Base-by-base conservation (phyloP, 64 coral and sea anemone species). In the Actinia equina region DNA sequence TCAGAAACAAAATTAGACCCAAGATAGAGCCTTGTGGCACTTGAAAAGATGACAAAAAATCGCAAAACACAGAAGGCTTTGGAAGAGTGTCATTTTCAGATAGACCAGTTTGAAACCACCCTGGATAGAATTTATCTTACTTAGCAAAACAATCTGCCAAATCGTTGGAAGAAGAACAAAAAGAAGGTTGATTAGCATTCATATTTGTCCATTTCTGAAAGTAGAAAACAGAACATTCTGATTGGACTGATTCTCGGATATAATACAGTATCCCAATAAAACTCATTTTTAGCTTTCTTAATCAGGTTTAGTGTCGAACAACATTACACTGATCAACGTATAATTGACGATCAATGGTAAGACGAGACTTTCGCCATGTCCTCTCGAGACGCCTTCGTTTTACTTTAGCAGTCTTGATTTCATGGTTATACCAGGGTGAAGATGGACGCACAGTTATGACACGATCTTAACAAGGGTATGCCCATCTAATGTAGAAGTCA, bases 241-340 rank as follows among this genome's bases (percentile, higher is more conserved):
- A 84, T 84, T 27, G 26, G 46, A 22, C 3, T 19, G 44, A 30
- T 83, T 87, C 15, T 92, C 90, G 10, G 59, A 41, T 23, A 84
- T 84, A 27, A 84, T 56, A 58, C n/a, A n/a, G n/a, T n/a, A n/a
- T 51, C 17, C 5, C 44, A 56, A 52, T 84, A 84, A 52, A 44
- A 84, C 13, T 26, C 44, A 59, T 51, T 51, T 52, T 84, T 84
- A 26, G 82, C 19, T 15, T 51, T 30, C 49, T 56, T 51, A 14
- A 84, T 51, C 82, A 89, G 30, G 6, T 61, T 17, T 11, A n/a
- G n/a, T n/a, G n/a, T n/a, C 45, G 52, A 42, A 89, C 17, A 7
- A 54, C 71, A 89, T 89, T 37, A 37, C 30, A 82, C 44, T 89
- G 87, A 79, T 89, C 58, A 58, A 89, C 65, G 70, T 18, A 89